phyloP scores from a whole-genome alignment of 2,888 invertebrate genomes.

The Sinohyriopsis cumingii region DNA sequence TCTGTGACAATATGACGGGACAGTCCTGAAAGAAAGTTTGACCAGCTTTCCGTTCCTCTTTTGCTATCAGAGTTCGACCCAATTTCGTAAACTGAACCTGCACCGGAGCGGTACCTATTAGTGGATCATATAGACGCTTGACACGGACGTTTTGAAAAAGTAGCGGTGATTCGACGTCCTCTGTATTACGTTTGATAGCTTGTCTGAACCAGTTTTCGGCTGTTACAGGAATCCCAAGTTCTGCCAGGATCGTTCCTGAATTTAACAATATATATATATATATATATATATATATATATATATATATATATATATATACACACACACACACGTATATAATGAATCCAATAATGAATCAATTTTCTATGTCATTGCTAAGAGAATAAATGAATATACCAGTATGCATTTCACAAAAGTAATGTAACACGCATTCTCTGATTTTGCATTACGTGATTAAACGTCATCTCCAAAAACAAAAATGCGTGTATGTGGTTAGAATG shows the following conservation, averaged over 20 bases:
- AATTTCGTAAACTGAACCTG: conserved; percentile 39
- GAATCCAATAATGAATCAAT: too few relatives aligned
- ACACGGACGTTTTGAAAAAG: conserved; percentile 50
- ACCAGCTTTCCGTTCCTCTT: conserved; percentile 28
- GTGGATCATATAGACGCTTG: conserved; percentile 43
- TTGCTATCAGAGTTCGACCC: conserved; percentile 42
- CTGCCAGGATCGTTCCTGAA: conserved; percentile 40
- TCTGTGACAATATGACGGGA: conserved; percentile 50
- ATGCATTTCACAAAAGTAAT: too few relatives aligned
- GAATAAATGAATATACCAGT: too few relatives aligned
- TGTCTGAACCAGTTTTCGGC: conserved; percentile 50
- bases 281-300: too few relatives aligned
- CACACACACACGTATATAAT: too few relatives aligned
- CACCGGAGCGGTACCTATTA: conserved; percentile 38
- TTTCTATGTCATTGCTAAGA: too few relatives aligned
- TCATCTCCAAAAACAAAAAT: too few relatives aligned
- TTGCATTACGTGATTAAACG: too few relatives aligned
- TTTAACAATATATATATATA: too few relatives aligned
- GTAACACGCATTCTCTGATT: too few relatives aligned
- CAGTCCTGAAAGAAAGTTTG: conserved; percentile 47
- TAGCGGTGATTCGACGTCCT: conserved; percentile 35
- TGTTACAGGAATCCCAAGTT: conserved; percentile 41
- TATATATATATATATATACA: too few relatives aligned
- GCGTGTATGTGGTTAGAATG: too few relatives aligned
- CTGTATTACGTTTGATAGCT: conserved; percentile 31